phyloP scores from a whole-genome alignment of 2,797 vertebrate genomes.

The Oreochromis mossambicus region DNA sequence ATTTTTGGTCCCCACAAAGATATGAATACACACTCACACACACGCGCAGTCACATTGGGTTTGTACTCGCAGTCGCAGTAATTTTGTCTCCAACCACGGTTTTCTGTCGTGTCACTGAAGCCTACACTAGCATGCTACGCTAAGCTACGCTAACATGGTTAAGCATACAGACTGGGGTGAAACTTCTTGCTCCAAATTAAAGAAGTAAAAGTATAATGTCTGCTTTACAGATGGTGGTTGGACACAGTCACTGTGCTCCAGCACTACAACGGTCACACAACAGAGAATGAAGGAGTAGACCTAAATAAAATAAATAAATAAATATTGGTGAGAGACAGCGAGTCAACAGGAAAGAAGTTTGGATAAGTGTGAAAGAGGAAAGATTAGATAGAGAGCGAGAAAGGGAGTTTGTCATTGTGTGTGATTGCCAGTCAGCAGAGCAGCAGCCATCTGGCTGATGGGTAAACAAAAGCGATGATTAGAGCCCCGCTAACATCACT shows the following conservation, averaged over 20 bases:
- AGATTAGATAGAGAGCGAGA: neutral
- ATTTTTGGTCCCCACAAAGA: neutral
- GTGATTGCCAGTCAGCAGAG: neutral
- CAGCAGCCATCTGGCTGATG: slow-evolving; percentile 41
- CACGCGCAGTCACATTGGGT: neutral
- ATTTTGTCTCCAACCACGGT: neutral
- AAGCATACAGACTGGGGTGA: neutral
- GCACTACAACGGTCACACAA: neutral
- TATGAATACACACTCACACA: neutral
- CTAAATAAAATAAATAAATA: neutral
- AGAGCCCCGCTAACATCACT: slow-evolving; percentile 36
- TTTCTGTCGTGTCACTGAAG: neutral
- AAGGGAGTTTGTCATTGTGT: neutral
- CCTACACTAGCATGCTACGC: accelerated
- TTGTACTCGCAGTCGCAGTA: neutral
- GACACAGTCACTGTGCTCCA: neutral
- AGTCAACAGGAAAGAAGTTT: neutral
- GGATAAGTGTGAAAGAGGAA: neutral
- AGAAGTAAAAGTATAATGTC: neutral
- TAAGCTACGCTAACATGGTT: accelerated
- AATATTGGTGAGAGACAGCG: neutral
- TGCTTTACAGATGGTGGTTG: neutral
- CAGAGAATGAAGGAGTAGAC: neutral
- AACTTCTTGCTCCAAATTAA: neutral
- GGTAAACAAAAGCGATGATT: slow-evolving; percentile 43